A percentile compares a stretch with the other conserved stretches of the same genome.
Evolutionary conservation across 2,888 invertebrate genomes (phyloP).

Genomic region (Dryobota labecula): DNA sequence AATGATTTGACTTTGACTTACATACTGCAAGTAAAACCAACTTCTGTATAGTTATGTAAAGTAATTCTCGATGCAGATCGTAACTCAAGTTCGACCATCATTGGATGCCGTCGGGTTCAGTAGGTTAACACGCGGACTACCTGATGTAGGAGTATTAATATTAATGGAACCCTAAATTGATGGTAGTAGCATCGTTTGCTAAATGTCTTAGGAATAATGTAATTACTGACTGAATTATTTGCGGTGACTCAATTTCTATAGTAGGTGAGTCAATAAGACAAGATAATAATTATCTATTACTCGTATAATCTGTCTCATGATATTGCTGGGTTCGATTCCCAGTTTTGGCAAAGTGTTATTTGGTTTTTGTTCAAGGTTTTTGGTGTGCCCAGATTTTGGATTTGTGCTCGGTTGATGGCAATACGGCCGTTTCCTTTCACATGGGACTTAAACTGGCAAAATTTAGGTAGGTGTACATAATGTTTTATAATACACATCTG

Average conservation of each 20-base stretch:
- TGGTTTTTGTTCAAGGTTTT: too few species aligned
- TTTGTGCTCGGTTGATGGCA: background rate
- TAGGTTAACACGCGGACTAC: constrained; percentile 53
- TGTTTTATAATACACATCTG: too few species aligned
- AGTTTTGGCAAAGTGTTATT: too few species aligned
- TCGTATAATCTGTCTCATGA: background rate
- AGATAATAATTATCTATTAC: background rate
- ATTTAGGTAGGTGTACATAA: too few species aligned
- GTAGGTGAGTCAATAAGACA: background rate
- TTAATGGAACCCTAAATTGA: constrained; percentile 38
- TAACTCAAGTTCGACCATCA: constrained; percentile 46
- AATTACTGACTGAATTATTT: constrained; percentile 13
- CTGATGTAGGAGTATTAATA: constrained; percentile 37
- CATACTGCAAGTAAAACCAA: background rate
- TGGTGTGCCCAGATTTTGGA: too few species aligned
- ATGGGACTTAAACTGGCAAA: too few species aligned
- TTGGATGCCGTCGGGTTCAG: constrained; percentile 44
- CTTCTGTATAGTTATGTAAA: constrained; percentile 18
- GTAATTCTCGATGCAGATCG: constrained; percentile 17
- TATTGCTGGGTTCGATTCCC: background rate
- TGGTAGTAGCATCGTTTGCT: constrained; percentile 8
- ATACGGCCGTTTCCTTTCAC: background rate
- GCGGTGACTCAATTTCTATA: background rate
- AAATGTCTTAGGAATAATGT: background rate
- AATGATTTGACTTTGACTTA: too few species aligned